Percentiles rank a stretch among this genome's conserved stretches.
Evolutionary conservation across 1,140 invertebrate species (phyloP).

Genomic region (Trichogramma pretiosum): DNA sequence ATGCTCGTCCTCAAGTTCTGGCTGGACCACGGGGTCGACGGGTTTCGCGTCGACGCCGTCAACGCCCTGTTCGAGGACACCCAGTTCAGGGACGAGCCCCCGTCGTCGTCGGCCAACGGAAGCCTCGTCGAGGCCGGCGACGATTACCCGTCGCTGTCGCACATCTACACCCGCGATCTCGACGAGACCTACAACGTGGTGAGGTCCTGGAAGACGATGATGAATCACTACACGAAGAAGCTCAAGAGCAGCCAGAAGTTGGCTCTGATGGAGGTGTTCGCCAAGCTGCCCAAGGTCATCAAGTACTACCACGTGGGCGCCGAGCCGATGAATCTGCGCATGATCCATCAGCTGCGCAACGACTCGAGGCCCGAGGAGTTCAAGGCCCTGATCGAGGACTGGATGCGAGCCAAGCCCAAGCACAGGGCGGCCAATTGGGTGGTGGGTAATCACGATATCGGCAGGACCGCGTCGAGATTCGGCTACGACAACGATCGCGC

Average conservation of each 20-base stretch:
- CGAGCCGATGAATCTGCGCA: conserved; percentile 53
- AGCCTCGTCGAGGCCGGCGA: too few species aligned
- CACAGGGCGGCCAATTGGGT: conserved; percentile 43
- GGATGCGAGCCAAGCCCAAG: conserved; percentile 43
- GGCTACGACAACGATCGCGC: conserved; percentile 42
- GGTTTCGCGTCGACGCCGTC: conserved; percentile 60
- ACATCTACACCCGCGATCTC: conserved; percentile 56
- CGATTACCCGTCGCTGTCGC: conserved; percentile 50
- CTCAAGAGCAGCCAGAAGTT: conserved; percentile 62
- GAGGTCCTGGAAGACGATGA: neutral
- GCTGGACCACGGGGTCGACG: conserved; percentile 60
- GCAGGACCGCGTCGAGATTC: conserved; percentile 51
- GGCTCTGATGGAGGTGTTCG: conserved; percentile 63
- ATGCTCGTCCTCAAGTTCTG: conserved; percentile 52
- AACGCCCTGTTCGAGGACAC: conserved; percentile 50
- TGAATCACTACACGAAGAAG: conserved; percentile 37
- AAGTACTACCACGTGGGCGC: conserved; percentile 50
- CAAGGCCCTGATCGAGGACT: conserved; percentile 37
- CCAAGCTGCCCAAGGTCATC: conserved; percentile 58
- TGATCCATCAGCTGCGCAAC: conserved; percentile 36
- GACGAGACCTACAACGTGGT: conserved; percentile 44
- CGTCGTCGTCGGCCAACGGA: conserved; percentile 34
- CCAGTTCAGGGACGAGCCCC: conserved; percentile 49
- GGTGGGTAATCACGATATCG: conserved; percentile 56
- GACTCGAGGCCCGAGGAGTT: conserved; percentile 41